phyloP scores from a whole-genome alignment of 2,113 vertebrate genomes.

The Lynx canadensis region DNA sequence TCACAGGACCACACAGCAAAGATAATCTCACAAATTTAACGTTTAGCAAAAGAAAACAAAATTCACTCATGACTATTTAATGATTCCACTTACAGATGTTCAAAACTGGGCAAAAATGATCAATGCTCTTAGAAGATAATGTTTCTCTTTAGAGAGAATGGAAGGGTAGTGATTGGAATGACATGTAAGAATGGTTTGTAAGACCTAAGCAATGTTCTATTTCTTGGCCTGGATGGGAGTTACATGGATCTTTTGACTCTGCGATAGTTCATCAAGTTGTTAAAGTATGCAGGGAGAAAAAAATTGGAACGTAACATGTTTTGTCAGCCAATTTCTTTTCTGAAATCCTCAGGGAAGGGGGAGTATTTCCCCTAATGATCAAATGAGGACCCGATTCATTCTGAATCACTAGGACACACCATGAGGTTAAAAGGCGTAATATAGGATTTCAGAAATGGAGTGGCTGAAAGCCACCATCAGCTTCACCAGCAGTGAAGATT shows the following conservation, averaged over 20 bases:
- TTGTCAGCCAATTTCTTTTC: conserved; percentile 41
- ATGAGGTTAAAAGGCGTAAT: conserved; percentile 51
- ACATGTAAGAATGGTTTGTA: not conserved
- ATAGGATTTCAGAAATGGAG: conserved; percentile 48
- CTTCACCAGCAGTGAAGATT: not conserved
- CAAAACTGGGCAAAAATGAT: conserved; percentile 21
- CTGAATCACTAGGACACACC: conserved; percentile 53
- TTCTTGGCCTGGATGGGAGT: not conserved
- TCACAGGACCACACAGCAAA: not conserved
- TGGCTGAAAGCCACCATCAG: conserved; percentile 21
- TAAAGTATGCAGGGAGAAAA: not conserved
- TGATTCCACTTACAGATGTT: conserved; percentile 4
- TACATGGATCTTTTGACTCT: conserved; percentile 23
- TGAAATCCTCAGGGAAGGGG: not conserved
- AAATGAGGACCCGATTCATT: conserved; percentile 56
- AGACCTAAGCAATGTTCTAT: not conserved
- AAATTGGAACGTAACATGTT: conserved; percentile 18
- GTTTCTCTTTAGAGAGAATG: not conserved
- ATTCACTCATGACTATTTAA: not conserved
- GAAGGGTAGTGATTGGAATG: not conserved
- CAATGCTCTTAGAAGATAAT: conserved; percentile 2
- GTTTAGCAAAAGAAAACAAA: not conserved
- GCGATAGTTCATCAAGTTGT: conserved; percentile 36
- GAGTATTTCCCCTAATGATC: conserved; percentile 44
- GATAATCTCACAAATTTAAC: conserved; percentile 32